Evolutionary conservation across 2,888 invertebrate genomes (phyloP).

Genomic region (Spodoptera picta): DNA sequence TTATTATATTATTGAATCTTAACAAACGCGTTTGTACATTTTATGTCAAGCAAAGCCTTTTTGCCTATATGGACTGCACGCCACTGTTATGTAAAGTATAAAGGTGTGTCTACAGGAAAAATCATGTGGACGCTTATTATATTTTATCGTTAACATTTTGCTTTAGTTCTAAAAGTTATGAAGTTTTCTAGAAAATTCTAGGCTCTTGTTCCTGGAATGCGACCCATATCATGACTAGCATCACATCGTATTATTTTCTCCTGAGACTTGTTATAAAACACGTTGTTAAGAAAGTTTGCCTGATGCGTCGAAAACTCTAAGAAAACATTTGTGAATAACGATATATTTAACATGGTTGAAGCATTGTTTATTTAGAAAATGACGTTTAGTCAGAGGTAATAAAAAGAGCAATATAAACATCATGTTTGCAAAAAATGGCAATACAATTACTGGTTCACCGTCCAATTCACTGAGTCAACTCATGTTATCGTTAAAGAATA

Average conservation of each 20-base stretch:
- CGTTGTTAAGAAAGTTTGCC: slow-evolving; percentile 20
- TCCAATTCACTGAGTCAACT: slow-evolving; percentile 53
- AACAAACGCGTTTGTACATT: no score
- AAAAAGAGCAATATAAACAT: slow-evolving; percentile 34
- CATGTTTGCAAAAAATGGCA: slow-evolving; percentile 31
- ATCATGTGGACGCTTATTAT: slow-evolving; percentile 21
- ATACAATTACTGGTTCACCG: slow-evolving; percentile 24
- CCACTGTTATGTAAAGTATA: slow-evolving; percentile 52
- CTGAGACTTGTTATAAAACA: slow-evolving; percentile 15
- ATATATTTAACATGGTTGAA: neutral
- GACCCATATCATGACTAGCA: slow-evolving; percentile 3
- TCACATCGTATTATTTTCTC: slow-evolving; percentile 24
- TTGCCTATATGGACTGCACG: no score
- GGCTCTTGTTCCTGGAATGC: slow-evolving; percentile 6
- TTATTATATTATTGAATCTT: no score
- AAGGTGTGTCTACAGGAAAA: slow-evolving; percentile 44
- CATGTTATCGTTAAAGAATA: slow-evolving; percentile 52
- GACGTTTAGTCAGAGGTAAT: slow-evolving; percentile 4
- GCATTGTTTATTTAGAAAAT: no score
- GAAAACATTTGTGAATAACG: slow-evolving; percentile 5
- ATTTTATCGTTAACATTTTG: slow-evolving; percentile 22
- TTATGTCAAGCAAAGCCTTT: no score
- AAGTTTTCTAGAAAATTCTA: slow-evolving; percentile 10
- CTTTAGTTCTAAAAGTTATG: slow-evolving; percentile 15
- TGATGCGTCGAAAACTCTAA: slow-evolving; percentile 4